Percentiles rank a stretch among this genome's conserved stretches.
These are phyloP conservation scores for Pyrgus malvae DNA, from an alignment of 2,888 invertebrate genomes.

Conservation along the genomic window DNA sequence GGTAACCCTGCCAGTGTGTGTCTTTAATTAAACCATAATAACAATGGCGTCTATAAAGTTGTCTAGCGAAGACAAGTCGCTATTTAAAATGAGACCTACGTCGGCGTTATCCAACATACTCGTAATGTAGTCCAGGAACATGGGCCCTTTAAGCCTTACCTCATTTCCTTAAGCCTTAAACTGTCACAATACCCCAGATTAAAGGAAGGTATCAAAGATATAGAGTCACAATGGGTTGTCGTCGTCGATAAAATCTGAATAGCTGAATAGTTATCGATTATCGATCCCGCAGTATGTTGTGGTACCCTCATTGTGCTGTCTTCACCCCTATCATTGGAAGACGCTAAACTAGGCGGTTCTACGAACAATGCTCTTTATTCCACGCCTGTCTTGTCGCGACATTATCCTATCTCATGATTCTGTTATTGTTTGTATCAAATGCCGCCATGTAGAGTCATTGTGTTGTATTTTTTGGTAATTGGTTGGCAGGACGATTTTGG, in stretches of 20 bases:
- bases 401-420: slow-evolving; percentile 46
- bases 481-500: slow-evolving; percentile 6
- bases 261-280: slow-evolving; percentile 61
- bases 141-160: slow-evolving; percentile 27
- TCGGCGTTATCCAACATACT: not conserved
- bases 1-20: too few species aligned
- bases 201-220: slow-evolving; percentile 31
- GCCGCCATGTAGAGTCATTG: slow-evolving; percentile 25
- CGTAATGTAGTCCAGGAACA: not conserved
- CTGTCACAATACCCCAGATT: slow-evolving; percentile 44
- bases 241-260: slow-evolving; percentile 68
- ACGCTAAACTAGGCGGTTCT: slow-evolving; percentile 59
- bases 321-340: slow-evolving; percentile 55
- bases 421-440: slow-evolving; percentile 36
- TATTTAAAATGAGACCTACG: not conserved
- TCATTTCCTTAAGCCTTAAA: slow-evolving; percentile 36
- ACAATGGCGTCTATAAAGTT: too few species aligned
- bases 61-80: too few species aligned
- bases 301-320: slow-evolving; percentile 77
- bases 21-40: too few species aligned
- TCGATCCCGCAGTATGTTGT: slow-evolving; percentile 51
- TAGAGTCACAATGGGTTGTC: slow-evolving; percentile 60
- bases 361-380: slow-evolving; percentile 64
- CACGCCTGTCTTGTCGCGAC: slow-evolving; percentile 48
- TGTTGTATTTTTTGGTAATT: not conserved